Evolutionary conservation across 1,140 invertebrate genomes (phyloP).

Genomic region (Theocolax elegans): DNA sequence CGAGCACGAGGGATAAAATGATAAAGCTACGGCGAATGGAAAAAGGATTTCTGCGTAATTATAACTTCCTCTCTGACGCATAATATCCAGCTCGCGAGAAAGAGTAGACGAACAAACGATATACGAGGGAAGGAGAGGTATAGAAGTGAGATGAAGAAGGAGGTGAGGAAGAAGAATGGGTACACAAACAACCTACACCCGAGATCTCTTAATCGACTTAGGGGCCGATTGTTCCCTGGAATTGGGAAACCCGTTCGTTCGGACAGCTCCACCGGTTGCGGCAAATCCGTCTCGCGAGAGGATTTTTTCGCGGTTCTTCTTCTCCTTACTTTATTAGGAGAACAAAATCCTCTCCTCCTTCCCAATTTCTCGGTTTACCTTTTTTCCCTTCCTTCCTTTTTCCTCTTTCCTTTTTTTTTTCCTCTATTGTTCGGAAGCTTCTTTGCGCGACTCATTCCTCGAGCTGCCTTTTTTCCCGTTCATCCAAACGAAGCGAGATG

Average conservation of each 20-base stretch:
- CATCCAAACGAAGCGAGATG: too few relatives aligned
- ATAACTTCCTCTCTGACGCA: conserved; percentile 15
- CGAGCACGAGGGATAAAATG: neutral
- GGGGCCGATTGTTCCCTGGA: neutral
- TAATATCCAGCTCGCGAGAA: neutral
- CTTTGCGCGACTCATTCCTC: too few relatives aligned
- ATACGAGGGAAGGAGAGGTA: too few relatives aligned
- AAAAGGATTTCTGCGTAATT: conserved; percentile 32
- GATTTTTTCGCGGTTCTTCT: neutral
- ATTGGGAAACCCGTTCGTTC: neutral
- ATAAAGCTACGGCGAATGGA: conserved; percentile 15
- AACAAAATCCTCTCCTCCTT: too few relatives aligned
- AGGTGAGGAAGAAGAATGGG: neutral
- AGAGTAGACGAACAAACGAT: too few relatives aligned
- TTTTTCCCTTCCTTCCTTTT: too few relatives aligned
- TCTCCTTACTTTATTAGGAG: too few relatives aligned
- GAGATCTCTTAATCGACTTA: conserved; percentile 33
- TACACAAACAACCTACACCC: neutral
- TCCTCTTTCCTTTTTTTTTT: too few relatives aligned
- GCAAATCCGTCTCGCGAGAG: neutral
- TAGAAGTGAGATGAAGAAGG: too few relatives aligned
- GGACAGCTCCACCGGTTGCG: neutral
- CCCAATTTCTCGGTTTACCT: too few relatives aligned
- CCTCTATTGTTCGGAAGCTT: too few relatives aligned
- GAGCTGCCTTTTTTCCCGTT: too few relatives aligned